These are phyloP conservation scores for Adelges cooleyi DNA, from an alignment of 1,140 invertebrate genomes.

Conservation along the genomic window DNA sequence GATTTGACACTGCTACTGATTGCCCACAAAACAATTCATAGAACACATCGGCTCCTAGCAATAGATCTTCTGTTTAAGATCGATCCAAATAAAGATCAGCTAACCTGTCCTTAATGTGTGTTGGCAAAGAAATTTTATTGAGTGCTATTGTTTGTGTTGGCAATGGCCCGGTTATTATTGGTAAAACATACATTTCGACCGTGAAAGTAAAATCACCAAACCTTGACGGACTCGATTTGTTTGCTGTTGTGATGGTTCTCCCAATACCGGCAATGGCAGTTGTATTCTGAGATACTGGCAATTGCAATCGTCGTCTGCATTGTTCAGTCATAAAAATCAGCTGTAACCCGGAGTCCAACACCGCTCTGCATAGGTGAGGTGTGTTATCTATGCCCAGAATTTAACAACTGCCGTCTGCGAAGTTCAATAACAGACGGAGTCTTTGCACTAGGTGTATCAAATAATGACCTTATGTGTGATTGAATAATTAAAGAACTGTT, in stretches of 20 bases:
- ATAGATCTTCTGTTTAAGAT: background rate
- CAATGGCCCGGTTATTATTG: background rate
- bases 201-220: background rate
- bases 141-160: background rate
- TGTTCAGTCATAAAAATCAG: background rate
- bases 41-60: conserved; percentile 26
- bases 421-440: too few relatives aligned
- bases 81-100: background rate
- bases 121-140: background rate
- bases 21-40: background rate
- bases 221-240: background rate
- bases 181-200: background rate
- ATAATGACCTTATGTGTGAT: background rate
- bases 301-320: background rate
- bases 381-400: background rate
- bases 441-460: background rate
- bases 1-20: background rate
- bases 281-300: background rate
- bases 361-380: background rate
- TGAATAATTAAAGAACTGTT: background rate
- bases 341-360: background rate
- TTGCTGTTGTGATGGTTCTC: background rate
- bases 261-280: background rate
- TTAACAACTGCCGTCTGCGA: background rate
- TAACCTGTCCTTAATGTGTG: background rate